These are phyloP conservation scores for Catocala fraxini DNA, from an alignment of 2,888 invertebrate species.

Conservation along the genomic window DNA sequence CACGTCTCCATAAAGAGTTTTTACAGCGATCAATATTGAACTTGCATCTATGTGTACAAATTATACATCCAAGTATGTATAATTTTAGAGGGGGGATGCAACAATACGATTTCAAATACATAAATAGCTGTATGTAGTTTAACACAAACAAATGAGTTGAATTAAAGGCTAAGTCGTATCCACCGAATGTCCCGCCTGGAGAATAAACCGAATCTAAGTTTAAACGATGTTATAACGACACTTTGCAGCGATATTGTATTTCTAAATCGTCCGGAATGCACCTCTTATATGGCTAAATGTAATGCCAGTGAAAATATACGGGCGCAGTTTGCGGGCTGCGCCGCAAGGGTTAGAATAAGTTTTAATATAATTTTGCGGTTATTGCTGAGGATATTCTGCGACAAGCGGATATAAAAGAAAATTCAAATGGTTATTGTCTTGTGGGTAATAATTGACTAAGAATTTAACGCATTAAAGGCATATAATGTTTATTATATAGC, in stretches of 20 bases:
- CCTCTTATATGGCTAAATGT: slow-evolving; percentile 35
- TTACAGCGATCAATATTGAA: no score
- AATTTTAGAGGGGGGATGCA: no score
- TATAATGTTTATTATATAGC: no score
- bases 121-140: not conserved
- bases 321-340: slow-evolving; percentile 23
- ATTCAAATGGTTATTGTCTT: not conserved
- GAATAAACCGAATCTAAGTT: slow-evolving; percentile 47
- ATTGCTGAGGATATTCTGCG: slow-evolving; percentile 19
- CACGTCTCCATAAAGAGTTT: no score
- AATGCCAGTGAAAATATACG: slow-evolving; percentile 43
- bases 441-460: not conserved
- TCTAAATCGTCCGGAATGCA: slow-evolving; percentile 56
- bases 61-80: no score
- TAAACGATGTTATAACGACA: slow-evolving; percentile 57
- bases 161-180: slow-evolving; percentile 35
- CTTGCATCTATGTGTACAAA: no score
- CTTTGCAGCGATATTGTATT: slow-evolving; percentile 53
- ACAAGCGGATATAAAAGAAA: slow-evolving; percentile 5
- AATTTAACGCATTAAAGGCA: not conserved
- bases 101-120: not conserved
- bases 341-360: slow-evolving; percentile 30
- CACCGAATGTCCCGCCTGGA: slow-evolving; percentile 40
- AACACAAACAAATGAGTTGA: slow-evolving; percentile 34
- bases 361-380: slow-evolving; percentile 45